Base-by-base conservation (phyloP, 2,113 vertebrate genomes). In the Redunca redunca region DNA sequence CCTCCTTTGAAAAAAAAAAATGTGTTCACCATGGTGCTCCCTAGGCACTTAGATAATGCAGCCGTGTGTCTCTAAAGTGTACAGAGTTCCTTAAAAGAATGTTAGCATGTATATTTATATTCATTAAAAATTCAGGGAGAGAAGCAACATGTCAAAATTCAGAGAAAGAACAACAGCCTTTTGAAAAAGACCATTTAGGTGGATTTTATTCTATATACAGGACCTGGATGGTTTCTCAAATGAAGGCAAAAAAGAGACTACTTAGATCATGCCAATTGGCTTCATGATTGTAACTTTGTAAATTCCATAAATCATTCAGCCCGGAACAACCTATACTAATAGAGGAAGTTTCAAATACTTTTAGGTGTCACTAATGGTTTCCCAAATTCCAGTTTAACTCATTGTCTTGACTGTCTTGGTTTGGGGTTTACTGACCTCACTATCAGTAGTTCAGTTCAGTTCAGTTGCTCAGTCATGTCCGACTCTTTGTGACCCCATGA, bases 271-370 rank as follows among this genome's bases (percentile, higher is more conserved):
- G 43, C 9, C 16, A 52, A 33, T 25, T 95, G 48, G 40, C 36
- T 96, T 55, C n/a, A 16, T 55, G 62, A 48, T 55, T 90, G 19
- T 48, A 90, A 60, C 58, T 88, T 62, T 85, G 14, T 90, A 74
- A 94, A 26, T 96, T 97, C 82, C 16, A 0, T 82, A 8, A 23
- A 53, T 58, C 11, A 43, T 58, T 87, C 15, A 88, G 53, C 48
- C 64, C 50, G 86, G 80, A 67, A 58, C 52, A 84, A 62, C 28
- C 88, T 46, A 23, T 80, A 97, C 77, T 36, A 95, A 11, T 83
- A 94, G 91, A 74, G 58, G 55, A 92, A 50, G 25, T 96, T 91
- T 55, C 53, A 85, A 95, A 96, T 98, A 95, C 90, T 97, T 98
- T 89, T 94, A 97, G 97, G 95, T 60, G 19, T 93, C 17, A 7